Evolutionary conservation across 2,113 vertebrate species (phyloP).

Genomic region (Piaya cayana): DNA sequence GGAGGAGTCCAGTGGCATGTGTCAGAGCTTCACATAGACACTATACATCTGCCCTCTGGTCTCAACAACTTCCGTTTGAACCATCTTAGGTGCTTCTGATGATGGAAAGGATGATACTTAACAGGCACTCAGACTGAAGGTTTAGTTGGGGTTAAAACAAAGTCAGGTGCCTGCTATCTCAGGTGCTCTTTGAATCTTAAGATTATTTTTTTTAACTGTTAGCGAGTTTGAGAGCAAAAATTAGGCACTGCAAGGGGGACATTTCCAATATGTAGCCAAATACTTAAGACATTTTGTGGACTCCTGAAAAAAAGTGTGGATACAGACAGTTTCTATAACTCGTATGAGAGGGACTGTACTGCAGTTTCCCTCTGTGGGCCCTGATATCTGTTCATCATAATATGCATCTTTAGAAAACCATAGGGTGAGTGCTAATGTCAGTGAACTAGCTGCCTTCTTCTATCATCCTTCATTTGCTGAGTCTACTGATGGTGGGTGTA

Average conservation of each 20-base stretch:
- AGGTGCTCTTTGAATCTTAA: slow-evolving; percentile 21
- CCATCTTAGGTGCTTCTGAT: neutral
- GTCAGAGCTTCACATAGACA: neutral
- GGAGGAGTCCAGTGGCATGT: neutral
- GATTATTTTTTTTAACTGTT: neutral
- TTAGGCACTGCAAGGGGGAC: slow-evolving; percentile 23
- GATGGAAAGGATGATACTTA: neutral
- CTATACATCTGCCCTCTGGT: neutral
- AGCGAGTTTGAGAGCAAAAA: slow-evolving; percentile 41
- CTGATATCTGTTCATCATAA: slow-evolving; percentile 42
- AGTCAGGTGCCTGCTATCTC: neutral
- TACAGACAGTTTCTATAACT: slow-evolving; percentile 50
- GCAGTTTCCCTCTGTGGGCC: neutral
- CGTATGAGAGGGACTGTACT: neutral
- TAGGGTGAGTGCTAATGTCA: neutral
- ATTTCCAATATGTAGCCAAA: slow-evolving; percentile 2
- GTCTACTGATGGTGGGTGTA: neutral
- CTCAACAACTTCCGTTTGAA: neutral
- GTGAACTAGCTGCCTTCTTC: neutral
- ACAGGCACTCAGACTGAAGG: neutral
- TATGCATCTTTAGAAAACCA: slow-evolving; percentile 32
- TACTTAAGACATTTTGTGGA: slow-evolving; percentile 33
- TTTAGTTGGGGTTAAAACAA: neutral
- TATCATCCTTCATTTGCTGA: neutral
- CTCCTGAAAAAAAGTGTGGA: slow-evolving; percentile 39